Evolutionary conservation across 2,797 vertebrate species (phyloP), one percentile per base, ranked within the genome.

Genomic region (Pyrocephalus nanus): DNA sequence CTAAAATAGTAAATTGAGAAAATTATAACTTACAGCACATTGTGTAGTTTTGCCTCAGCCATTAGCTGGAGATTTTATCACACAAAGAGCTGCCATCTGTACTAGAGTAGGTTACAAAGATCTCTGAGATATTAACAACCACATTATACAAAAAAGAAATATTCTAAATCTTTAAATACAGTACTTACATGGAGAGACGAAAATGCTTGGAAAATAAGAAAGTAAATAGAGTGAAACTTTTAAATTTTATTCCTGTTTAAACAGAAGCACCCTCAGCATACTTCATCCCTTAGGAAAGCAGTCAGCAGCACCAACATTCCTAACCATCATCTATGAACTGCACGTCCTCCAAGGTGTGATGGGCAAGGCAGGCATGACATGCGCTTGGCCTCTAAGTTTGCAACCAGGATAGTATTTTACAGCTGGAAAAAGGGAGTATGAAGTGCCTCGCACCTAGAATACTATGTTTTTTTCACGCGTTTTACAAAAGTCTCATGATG

Each of bases 101-200:
- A 78, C 86, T 88, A 78, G 65, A 88, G 74, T 34, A 77, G 77
- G 78, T 81, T 93, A 92, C 82, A 92, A 91, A 85, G 73, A 91
- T 91, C 54, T 91, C 75, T 88, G 67, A 91, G 92, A 91, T 91
- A 88, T 82, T 95, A 78, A 45, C 86, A 79, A 83, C 55, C 51
- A 30, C 36, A n/a, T 88, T 86, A 55, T 58, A 75, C 43, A 60
- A 74, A 92, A 92, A 88, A 71, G 29, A 81, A 89, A 72, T 75
- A 84, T 40, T 91, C 84, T 75, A 45, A 50, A 60, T 80, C 70
- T 90, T 91, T 85, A 90, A 90, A 88, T 91, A 55, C 15, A 58
- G 14, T 57, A 75, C 29, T 85, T 57, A 32, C 2, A 4, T 16
- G 42, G 42, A 82, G 43, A 71, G 48, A 73, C 17, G 29, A 73